phyloP scores from a whole-genome alignment of 2,797 vertebrate species.

The Gorsachius magnificus region DNA sequence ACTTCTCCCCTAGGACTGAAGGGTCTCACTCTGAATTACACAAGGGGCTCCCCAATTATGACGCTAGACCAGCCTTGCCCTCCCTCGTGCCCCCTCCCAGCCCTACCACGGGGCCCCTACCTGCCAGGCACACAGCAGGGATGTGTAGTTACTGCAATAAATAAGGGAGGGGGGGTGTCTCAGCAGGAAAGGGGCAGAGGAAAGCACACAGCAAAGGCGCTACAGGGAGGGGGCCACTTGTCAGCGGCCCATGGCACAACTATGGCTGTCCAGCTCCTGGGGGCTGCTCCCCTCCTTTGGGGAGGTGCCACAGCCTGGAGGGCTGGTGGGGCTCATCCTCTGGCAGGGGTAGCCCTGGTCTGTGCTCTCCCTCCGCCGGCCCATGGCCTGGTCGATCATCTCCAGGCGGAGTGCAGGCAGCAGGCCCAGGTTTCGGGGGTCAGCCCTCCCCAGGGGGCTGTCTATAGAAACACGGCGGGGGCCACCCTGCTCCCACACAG shows the following conservation, averaged over 20 bases:
- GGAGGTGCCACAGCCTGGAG: conserved; percentile 9
- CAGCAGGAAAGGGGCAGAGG: neutral
- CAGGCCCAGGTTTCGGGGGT: conserved; percentile 71
- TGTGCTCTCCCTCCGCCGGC: neutral
- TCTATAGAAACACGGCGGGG: neutral
- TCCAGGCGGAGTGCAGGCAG: conserved; percentile 74
- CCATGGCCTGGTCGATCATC: conserved; percentile 59
- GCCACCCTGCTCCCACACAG: neutral
- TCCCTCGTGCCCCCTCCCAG: neutral
- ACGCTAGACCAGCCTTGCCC: neutral
- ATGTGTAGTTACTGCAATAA: conserved; percentile 20
- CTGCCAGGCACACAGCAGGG: neutral
- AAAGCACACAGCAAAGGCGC: neutral
- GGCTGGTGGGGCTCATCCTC: conserved; percentile 52
- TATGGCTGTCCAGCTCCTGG: conserved; percentile 1
- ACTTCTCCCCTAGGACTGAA: neutral
- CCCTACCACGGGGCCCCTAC: neutral
- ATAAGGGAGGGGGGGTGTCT: neutral
- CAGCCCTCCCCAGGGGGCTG: conserved; percentile 51
- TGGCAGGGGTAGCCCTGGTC: neutral
- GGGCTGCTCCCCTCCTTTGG: conserved; percentile 31
- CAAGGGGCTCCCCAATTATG: neutral
- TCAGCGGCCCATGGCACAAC: conserved; percentile 55
- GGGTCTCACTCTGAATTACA: neutral
- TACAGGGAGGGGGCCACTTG: neutral